phyloP scores from a whole-genome alignment of 2,113 vertebrate species.

The Indicator maculatus region DNA sequence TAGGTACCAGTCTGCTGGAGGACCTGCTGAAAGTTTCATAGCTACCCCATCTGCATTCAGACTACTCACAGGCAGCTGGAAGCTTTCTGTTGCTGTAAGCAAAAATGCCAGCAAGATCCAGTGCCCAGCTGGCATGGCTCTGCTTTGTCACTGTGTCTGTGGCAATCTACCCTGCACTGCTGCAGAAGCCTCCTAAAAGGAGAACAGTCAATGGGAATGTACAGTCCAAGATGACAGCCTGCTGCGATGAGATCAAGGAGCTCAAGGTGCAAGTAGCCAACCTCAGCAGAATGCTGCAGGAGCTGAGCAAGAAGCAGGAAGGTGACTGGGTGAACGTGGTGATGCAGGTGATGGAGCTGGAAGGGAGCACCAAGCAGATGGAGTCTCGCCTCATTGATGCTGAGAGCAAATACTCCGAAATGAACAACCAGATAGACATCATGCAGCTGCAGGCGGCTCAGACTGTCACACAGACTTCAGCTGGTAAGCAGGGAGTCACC shows the following conservation, averaged over 20 bases:
- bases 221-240: slow-evolving; percentile 72
- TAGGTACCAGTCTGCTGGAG: neutral
- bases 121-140: slow-evolving; percentile 61
- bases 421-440: slow-evolving; percentile 93
- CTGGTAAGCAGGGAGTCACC: slow-evolving; percentile 82
- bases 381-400: slow-evolving; percentile 86
- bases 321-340: slow-evolving; percentile 83
- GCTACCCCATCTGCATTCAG: neutral
- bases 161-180: slow-evolving; percentile 53
- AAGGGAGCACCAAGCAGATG: slow-evolving; percentile 84
- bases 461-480: slow-evolving; percentile 86
- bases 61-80: neutral
- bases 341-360: slow-evolving; percentile 92
- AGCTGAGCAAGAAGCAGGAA: slow-evolving; percentile 90
- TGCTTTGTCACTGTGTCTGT: slow-evolving; percentile 52
- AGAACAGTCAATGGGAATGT: slow-evolving; percentile 20
- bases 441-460: slow-evolving; percentile 93
- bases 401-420: slow-evolving; percentile 93
- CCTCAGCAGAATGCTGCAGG: slow-evolving; percentile 86
- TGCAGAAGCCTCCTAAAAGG: slow-evolving; percentile 80
- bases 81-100: slow-evolving; percentile 23
- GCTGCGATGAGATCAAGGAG: slow-evolving; percentile 88
- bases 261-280: slow-evolving; percentile 92
- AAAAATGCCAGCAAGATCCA: slow-evolving; percentile 70
- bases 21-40: slow-evolving; percentile 15